Percentiles rank a stretch among this genome's conserved stretches.
Evolutionary conservation across 2,797 vertebrate genomes (phyloP).

Genomic region (Anguilla marmorata): DNA sequence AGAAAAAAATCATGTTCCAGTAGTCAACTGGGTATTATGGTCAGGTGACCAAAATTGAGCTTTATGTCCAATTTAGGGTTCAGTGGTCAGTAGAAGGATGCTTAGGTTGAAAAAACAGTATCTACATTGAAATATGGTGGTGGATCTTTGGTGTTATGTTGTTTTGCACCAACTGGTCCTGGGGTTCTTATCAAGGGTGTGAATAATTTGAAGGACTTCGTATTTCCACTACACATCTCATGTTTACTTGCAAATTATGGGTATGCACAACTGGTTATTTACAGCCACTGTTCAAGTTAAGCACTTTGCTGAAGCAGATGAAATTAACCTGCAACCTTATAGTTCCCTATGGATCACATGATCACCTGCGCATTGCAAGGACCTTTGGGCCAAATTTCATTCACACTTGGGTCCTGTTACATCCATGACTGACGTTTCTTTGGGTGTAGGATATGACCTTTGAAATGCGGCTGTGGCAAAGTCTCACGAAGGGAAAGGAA

Average conservation of each 20-base stretch:
- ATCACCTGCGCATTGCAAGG: not conserved
- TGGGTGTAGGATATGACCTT: conserved; percentile 54
- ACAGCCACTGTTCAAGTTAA: not conserved
- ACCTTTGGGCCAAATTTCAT: not conserved
- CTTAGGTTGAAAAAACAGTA: too few relatives aligned
- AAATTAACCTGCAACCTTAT: not conserved
- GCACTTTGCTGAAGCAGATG: not conserved
- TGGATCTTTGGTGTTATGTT: not conserved
- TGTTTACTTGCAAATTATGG: not conserved
- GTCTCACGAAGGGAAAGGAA: conserved; percentile 60
- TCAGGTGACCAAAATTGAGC: not conserved
- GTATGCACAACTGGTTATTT: not conserved
- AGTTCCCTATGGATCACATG: not conserved
- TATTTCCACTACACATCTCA: not conserved
- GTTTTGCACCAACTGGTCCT: too few relatives aligned
- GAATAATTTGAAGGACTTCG: too few relatives aligned
- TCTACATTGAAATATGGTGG: too few relatives aligned
- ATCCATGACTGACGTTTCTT: not conserved
- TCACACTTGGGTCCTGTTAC: not conserved
- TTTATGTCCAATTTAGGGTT: too few relatives aligned
- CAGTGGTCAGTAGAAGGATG: too few relatives aligned
- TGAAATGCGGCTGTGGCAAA: conserved; percentile 64
- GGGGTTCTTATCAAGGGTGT: too few relatives aligned
- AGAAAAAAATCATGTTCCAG: not conserved
- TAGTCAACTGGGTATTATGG: not conserved